phyloP scores from a whole-genome alignment of 2,888 invertebrate species.

The Vandiemenella viatica region DNA sequence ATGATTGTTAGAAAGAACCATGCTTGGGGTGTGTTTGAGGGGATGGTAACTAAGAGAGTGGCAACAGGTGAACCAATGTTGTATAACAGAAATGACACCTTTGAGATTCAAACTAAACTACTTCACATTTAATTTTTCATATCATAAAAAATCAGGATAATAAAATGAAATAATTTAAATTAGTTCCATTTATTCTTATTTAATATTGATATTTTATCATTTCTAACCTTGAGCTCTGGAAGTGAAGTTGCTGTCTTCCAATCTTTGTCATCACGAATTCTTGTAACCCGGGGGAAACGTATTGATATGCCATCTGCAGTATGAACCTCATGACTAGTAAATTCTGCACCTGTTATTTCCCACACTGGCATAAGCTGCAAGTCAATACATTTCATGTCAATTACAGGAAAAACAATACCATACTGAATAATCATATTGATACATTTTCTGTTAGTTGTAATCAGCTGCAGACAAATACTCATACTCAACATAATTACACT shows the following conservation, averaged over 20 bases:
- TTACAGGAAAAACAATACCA: too few species aligned
- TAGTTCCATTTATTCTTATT: not conserved
- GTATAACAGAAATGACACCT: not conserved
- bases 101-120: not conserved
- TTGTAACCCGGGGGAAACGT: constrained; percentile 78
- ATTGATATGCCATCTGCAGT: constrained; percentile 90
- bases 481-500: too few species aligned
- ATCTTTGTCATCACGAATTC: constrained; percentile 67
- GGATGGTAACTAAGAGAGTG: too few species aligned
- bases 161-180: not conserved
- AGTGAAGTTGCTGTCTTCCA: constrained; percentile 73
- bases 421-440: too few species aligned
- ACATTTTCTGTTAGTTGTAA: too few species aligned
- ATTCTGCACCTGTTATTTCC: constrained; percentile 74
- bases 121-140: not conserved
- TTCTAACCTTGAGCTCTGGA: constrained; percentile 47
- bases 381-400: too few species aligned
- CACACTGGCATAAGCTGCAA: constrained; percentile 73
- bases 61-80: too few species aligned
- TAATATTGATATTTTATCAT: too few species aligned
- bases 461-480: too few species aligned
- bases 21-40: too few species aligned
- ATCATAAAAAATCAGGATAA: not conserved
- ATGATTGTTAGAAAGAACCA: too few species aligned
- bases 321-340: constrained; percentile 42